These are phyloP conservation scores for Thymelicus sylvestris DNA, from an alignment of 2,888 invertebrate genomes.

Conservation along the genomic window DNA sequence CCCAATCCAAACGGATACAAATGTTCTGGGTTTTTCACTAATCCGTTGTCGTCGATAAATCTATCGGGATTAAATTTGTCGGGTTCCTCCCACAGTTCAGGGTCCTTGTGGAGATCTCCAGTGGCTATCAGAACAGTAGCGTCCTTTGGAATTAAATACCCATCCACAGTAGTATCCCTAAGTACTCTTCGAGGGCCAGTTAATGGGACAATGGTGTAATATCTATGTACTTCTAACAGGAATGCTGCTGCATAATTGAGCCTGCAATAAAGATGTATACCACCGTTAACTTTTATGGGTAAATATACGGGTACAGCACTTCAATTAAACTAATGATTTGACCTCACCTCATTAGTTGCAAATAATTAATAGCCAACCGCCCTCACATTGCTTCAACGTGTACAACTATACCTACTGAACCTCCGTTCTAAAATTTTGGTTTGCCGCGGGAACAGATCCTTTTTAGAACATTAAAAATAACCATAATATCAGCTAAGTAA, in stretches of 20 bases:
- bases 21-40: slow-evolving; percentile 79
- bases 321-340: too few species aligned
- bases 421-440: too few species aligned
- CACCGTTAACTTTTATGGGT: not conserved
- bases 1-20: slow-evolving; percentile 88
- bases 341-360: too few species aligned
- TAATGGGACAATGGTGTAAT: slow-evolving; percentile 81
- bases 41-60: slow-evolving; percentile 84
- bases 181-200: slow-evolving; percentile 80
- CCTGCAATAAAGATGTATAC: slow-evolving; percentile 55
- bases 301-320: too few species aligned
- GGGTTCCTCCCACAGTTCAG: slow-evolving; percentile 84
- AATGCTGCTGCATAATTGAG: slow-evolving; percentile 83
- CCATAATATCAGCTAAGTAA: too few species aligned
- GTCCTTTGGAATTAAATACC: slow-evolving; percentile 75
- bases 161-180: slow-evolving; percentile 64
- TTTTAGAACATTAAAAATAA: too few species aligned
- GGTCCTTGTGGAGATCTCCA: slow-evolving; percentile 81
- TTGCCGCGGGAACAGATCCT: too few species aligned
- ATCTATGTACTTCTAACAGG: slow-evolving; percentile 83
- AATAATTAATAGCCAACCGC: too few species aligned
- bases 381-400: too few species aligned
- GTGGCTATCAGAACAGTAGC: slow-evolving; percentile 82
- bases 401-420: too few species aligned
- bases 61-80: slow-evolving; percentile 86